Conservation (phyloP, 1,140 invertebrate species). For the Penaeus japonicus region DNA sequence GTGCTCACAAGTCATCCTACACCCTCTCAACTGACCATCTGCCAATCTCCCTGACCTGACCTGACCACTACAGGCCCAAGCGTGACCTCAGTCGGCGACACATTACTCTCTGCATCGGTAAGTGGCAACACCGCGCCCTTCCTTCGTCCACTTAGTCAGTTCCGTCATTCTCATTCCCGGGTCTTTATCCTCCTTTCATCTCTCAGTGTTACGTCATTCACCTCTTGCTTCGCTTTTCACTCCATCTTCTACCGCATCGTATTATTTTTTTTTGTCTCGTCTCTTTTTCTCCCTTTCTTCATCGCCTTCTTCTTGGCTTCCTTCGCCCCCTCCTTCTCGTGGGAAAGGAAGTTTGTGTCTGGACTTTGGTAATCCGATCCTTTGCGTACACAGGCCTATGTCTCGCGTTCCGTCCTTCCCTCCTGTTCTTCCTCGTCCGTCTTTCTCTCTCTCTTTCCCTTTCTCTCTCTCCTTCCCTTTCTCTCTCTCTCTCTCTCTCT, state of each 20-base stretch:
- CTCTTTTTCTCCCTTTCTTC: neutral
- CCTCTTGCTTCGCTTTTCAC: no score
- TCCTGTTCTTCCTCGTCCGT: no score
- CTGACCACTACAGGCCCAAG: neutral
- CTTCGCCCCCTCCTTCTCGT: neutral
- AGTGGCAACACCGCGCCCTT: no score
- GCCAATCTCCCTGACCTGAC: neutral
- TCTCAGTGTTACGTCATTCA: no score
- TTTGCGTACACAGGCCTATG: no score
- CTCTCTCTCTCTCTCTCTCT: neutral
- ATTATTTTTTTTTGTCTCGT: neutral
- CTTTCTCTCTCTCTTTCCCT: neutral
- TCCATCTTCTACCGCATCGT: no score
- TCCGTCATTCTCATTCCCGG: neutral
- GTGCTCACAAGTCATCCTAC: neutral
- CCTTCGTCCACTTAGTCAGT: neutral
- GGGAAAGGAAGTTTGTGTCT: conserved; percentile 25
- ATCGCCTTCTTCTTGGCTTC: neutral
- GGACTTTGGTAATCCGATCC: conserved; percentile 6
- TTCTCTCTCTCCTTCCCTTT: neutral
- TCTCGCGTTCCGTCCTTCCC: no score
- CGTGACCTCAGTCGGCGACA: no score
- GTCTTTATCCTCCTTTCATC: no score
- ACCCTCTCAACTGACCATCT: neutral
- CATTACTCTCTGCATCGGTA: no score